Base-by-base conservation (phyloP, 2,797 vertebrate species). In the Adelosebastes latens region DNA sequence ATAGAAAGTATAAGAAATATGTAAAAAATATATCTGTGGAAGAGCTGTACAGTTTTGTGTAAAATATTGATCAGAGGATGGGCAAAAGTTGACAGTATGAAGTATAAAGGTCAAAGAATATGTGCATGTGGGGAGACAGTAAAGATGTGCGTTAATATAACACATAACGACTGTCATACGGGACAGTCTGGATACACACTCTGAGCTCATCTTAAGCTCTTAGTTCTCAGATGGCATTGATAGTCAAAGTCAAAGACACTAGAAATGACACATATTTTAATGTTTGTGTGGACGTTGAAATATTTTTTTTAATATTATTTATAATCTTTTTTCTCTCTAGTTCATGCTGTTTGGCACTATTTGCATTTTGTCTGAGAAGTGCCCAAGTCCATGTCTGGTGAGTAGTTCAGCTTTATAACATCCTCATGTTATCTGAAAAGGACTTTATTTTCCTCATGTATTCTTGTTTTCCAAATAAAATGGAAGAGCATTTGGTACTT, bases 361-460 rank as follows among this genome's bases (percentile, higher is more conserved):
- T 27, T 86, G 82, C 76, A 87, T 96, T 75, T 72, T 95, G 68
- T 90, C 93, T 32, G 91, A 94, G 62, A 94, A 75, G 88, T 92
- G 59, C 76, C 93, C 94, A 2, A 96, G 92, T 84, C 89, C 83
- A 13, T 94, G 93, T 77, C 70, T 96, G 90, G 95, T 96, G 86
- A 94, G 96, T 90, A n/a, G 7, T 14, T 71, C 3, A 59, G 34
- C 34, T 34, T 31, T 31, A 31, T 31, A 31, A 31, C 29, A 31
- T 20, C 6, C 39, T 49, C 24, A 31, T 27, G 3, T 34, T 31
- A 6, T 29, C 10, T 60, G 42, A 58, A 27, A 75, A 0, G 3
- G 22, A 2, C n/a, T 60, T 31, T 6, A 5, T 42, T 31, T 3
- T 25, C 11, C 8, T 31, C 29, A 31, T 31, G 29, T 31, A 31